Base-by-base conservation (phyloP, 2,888 invertebrate genomes). In the Microctonus aethiopoides region DNA sequence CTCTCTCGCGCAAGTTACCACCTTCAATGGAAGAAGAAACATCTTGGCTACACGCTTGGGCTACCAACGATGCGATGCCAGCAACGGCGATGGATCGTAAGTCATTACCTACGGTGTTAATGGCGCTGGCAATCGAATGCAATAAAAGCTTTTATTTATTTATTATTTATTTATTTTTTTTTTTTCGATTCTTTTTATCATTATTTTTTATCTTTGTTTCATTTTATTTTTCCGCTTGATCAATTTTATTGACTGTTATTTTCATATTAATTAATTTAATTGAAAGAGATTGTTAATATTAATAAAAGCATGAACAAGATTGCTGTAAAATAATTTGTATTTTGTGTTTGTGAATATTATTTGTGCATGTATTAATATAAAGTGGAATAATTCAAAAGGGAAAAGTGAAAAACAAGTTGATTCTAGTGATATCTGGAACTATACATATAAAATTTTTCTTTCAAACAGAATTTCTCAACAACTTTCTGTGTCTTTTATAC, bases 401-500 rank as follows among this genome's bases (percentile, higher is more conserved):
- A 4, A 41, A 41, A 41, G 41, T 41, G 41, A 46, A 16, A 46
- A 46, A 16, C 6, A 16, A n/a, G 16, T 16, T 46, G 46, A 7
- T 46, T 1, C 7, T 46, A n/a, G 46, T 16, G 46, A 16, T 46
- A 7, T 46, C 7, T 46, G 46, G 3, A n/a, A 16, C 16, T 46
- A 16, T 46, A 46, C 16, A 46, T n/a, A 16, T n/a, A n/a, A n/a
- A n/a, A n/a, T 1, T 46, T 16, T 46, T 46, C 41, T 46, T 46
- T 26, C 56, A 26, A 56, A 56, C 13, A 26, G 29, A 24, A 26
- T 56, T 34, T 29, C 57, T 57, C 20, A 29, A 57, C 26, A 34
- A 57, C 32, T 57, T 57, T 57, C 34, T 32, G 32, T 26, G 61
- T 56, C 24, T 75, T 75, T 68, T 69, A 63, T 70, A 67, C 67